Evolutionary conservation across 1,140 invertebrate genomes (phyloP), one percentile per base, ranked within the genome.

Genomic region (Tetraneura akinire): DNA sequence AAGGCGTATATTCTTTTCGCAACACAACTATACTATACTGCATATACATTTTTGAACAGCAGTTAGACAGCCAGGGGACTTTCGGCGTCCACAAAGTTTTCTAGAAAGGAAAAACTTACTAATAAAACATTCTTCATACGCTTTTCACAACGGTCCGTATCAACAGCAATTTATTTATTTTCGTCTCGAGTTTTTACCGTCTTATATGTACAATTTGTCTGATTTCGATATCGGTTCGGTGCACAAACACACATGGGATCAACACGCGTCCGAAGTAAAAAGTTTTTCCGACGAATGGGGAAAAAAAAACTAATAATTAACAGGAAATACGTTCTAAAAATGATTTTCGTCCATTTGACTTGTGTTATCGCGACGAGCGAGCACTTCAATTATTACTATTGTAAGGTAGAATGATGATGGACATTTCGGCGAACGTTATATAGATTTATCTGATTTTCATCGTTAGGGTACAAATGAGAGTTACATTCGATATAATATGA

Each of bases 41-140:
- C 42, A 76, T 76, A 76, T 76, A 76, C 49, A 53, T 57, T 76
- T 76, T 76, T 21, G 23, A 71, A 51, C 68, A 23, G 68, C 68
- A 49, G 16, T 6, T 45, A 57, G 53, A 47, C 55, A 78, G 55
- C 16, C 42, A 37, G 55, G 68, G 68, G 68, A 45, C 55, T 62
- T 62, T 45, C 37, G 23, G 74, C 55, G 74, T 47, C 55, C 53
- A n/a, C 55, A 62, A 78, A 78, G 74, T 78, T 78, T 78, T 47
- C 21, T 26, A 60, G n/a, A 62, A 78, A 78, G 55, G 37, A 78
- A 78, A 78, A 78, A 78, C 53, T 78, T 78, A 78, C 53, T 76
- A 55, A 57, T 76, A 55, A 57, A 76, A 45, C 53, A 78, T 78
- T 78, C 74, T 78, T 47, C 74, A 78, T 62, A 62, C 55, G 55